Conservation (phyloP, 2,113 vertebrate species). For the Dromiciops gliroides region DNA sequence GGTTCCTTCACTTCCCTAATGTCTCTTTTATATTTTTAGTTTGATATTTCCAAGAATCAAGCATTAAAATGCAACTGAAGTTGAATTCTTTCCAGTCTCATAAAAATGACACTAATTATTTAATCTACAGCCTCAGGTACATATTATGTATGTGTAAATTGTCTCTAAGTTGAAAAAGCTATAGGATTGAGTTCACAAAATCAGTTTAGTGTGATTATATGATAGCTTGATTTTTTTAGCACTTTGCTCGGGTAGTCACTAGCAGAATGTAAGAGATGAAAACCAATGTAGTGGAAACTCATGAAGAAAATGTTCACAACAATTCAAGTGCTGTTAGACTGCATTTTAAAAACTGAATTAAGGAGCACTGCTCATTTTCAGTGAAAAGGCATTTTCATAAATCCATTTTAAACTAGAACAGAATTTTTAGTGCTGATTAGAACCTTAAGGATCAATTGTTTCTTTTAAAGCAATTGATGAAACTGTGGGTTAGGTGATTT, state of each 20-base stretch:
- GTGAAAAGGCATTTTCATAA: neutral
- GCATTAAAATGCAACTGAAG: neutral
- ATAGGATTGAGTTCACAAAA: slow-evolving; percentile 37
- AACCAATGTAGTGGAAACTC: neutral
- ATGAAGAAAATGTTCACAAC: neutral
- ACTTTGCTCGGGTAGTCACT: neutral
- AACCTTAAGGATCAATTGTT: neutral
- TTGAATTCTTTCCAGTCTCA: slow-evolving; percentile 43
- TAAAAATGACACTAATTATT: slow-evolving; percentile 48
- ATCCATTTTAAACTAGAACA: neutral
- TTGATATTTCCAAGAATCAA: slow-evolving; percentile 32
- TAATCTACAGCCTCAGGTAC: slow-evolving; percentile 44
- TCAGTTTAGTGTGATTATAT: neutral
- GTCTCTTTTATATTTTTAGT: slow-evolving; percentile 48
- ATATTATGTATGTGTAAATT: slow-evolving; percentile 39
- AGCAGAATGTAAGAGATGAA: neutral
- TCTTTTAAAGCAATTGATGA: neutral
- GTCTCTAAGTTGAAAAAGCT: slow-evolving; percentile 39
- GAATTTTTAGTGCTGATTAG: neutral
- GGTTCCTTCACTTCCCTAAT: slow-evolving; percentile 46
- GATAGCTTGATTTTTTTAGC: neutral
- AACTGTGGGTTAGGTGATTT: neutral
- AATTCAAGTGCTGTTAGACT: neutral
- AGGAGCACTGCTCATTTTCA: neutral
- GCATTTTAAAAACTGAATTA: neutral